Base-by-base conservation (phyloP, 2,888 invertebrate genomes). In the Trilocha varians region DNA sequence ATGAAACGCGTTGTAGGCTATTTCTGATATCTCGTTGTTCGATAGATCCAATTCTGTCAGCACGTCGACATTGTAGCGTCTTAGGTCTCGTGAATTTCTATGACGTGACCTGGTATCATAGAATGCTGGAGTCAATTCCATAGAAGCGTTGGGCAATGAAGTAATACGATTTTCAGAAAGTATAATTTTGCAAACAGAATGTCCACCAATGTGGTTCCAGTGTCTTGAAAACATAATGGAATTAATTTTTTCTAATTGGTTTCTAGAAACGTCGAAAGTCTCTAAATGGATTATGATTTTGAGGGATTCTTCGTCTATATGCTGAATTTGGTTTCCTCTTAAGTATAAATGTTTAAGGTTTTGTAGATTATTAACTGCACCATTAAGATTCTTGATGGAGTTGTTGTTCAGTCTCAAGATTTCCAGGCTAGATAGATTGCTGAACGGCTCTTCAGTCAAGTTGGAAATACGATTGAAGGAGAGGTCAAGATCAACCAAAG, bases 251-350 rank as follows among this genome's bases (percentile, higher is more conserved):
- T 69, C 60, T 11, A 85, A 48, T 36, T 73, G 53, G 47, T 85
- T 85, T 33, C 53, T 56, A 1, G 84, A 82, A 16, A 83, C 54
- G 43, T 84, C 84, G 25, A 84, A 78, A 0, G 78, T 82, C 58
- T 78, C 70, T 35, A 85, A 64, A 51, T 84, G 78, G 16, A 62
- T 58, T 25, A 83, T 78, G 5, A 72, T 69, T 49, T 73, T 68
- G 0, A 79, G 57, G 0, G 80, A 78, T 32, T 68, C 55, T 1
- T 62, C 65, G 36, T 77, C 69, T 8, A 84, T 70, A 33, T 68
- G 64, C 16, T 70, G 49, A 40, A 84, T 72, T 9, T 70, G 45
- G 52, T 84, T 84, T 1, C 68, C 61, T 47, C 58, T 65, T 9
- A 84, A 48, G 52, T 63, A 77, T 13, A 84, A 59, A 53, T 82